Percentiles rank a stretch among this genome's conserved stretches.
These are phyloP conservation scores for Rhopalosiphum maidis DNA, from an alignment of 1,140 invertebrate genomes.

Conservation along the genomic window DNA sequence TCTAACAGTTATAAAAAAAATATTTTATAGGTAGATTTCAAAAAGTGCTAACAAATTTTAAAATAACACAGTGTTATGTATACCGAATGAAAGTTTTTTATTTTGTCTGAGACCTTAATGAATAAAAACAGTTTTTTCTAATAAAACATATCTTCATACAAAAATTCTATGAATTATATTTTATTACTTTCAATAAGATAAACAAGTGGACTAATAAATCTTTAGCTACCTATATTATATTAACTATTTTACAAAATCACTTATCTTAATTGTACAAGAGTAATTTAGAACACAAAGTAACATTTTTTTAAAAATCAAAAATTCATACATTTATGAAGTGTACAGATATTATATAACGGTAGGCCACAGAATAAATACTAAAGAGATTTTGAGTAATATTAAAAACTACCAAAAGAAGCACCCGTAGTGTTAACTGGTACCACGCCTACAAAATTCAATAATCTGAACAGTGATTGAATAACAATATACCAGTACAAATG, in stretches of 20 bases:
- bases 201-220: background rate
- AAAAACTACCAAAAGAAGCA: background rate
- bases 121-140: background rate
- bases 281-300: background rate
- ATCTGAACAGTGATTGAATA: background rate
- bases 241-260: background rate
- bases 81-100: background rate
- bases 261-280: background rate
- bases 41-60: background rate
- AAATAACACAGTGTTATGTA: background rate
- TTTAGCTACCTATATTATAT: background rate
- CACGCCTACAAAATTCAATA: background rate
- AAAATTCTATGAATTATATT: background rate
- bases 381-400: background rate
- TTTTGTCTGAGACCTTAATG: background rate
- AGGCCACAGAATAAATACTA: background rate
- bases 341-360: background rate
- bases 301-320: background rate
- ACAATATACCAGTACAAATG: background rate
- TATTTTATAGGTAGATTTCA: no score
- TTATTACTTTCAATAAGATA: background rate
- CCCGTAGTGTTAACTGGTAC: background rate
- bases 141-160: background rate
- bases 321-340: background rate
- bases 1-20: no score